Base-by-base conservation (phyloP, 2,888 invertebrate species). In the Cenopis cana region DNA sequence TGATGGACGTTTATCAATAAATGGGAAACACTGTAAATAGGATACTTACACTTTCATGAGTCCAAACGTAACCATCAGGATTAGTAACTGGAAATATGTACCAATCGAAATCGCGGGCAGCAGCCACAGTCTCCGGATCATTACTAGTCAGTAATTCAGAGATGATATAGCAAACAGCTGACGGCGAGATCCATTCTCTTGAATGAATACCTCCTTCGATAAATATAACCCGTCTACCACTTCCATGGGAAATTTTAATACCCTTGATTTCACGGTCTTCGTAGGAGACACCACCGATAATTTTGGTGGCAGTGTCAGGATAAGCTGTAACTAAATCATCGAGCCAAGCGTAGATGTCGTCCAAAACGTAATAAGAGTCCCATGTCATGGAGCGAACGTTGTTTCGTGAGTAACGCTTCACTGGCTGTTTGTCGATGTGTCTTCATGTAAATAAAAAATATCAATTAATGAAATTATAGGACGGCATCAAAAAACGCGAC, bases 41-140 rank as follows among this genome's bases (percentile, higher is more conserved):
- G 9, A 65, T 41, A 54, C 91, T 86, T 86, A 95, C 95, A 78
- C 94, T 87, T 78, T 95, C 94, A 69, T 96, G 96, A 0, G 95
- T 95, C 90, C 95, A 96, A 59, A 94, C 94, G 80, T 95, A 97
- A 0, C 97, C 97, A 87, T 97, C 97, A 33, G 97, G 97, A 83
- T 97, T 97, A 9, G 95, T 94, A 1, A 95, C 94, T 0, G 97
- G 97, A 72, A 97, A 94, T 52, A 97, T 93, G 81, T 96, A 96
- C 96, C 96, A 97, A 80, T 97, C 96, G 78, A 91, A 94, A 73
- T 90, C 91, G 14, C 89, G 87, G 0, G 94, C 95, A 52, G 94
- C 89, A 0, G 87, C 81, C 68, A 85, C 85, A 0, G 94, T 84
- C 8, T 92, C 90, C 0, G 83, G 75, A 74, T 95, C 85, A 1